Conservation (phyloP, 2,888 invertebrate species). For the Copidosoma aretas region DNA sequence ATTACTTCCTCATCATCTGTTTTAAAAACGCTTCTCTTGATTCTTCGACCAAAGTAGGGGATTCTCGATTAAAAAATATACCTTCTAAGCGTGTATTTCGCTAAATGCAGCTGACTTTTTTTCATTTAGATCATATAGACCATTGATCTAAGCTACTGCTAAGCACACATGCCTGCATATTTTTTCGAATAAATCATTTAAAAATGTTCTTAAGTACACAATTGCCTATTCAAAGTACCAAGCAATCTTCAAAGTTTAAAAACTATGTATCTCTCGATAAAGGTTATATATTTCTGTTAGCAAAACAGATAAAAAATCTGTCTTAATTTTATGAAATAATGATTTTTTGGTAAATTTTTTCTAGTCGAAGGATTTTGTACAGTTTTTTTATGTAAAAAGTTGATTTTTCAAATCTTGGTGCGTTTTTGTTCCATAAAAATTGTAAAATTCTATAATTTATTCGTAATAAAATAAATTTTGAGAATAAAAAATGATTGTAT, state of each 20-base stretch:
- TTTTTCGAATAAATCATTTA: slow-evolving; percentile 15
- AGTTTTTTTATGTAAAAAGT: slow-evolving; percentile 26
- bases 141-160: slow-evolving; percentile 16
- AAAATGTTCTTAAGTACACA: slow-evolving; percentile 37
- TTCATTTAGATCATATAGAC: slow-evolving; percentile 1
- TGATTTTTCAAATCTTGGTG: slow-evolving; percentile 19
- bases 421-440: slow-evolving; percentile 22
- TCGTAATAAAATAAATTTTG: slow-evolving; percentile 34
- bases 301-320: slow-evolving; percentile 21
- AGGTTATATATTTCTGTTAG: not conserved
- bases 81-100: slow-evolving; percentile 24
- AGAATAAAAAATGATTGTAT: not conserved
- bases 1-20: slow-evolving; percentile 5
- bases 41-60: slow-evolving; percentile 7
- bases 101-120: slow-evolving; percentile 22
- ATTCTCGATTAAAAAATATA: slow-evolving; percentile 11
- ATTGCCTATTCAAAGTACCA: slow-evolving; percentile 39
- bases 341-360: too few species aligned
- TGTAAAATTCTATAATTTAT: slow-evolving; percentile 10
- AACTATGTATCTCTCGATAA: slow-evolving; percentile 19
- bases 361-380: not conserved
- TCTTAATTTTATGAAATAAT: not conserved
- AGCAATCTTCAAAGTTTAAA: slow-evolving; percentile 27
- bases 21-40: not conserved
- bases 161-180: slow-evolving; percentile 25